These are phyloP conservation scores for Aphidius ervi DNA, from an alignment of 1,140 invertebrate genomes.

Conservation along the genomic window DNA sequence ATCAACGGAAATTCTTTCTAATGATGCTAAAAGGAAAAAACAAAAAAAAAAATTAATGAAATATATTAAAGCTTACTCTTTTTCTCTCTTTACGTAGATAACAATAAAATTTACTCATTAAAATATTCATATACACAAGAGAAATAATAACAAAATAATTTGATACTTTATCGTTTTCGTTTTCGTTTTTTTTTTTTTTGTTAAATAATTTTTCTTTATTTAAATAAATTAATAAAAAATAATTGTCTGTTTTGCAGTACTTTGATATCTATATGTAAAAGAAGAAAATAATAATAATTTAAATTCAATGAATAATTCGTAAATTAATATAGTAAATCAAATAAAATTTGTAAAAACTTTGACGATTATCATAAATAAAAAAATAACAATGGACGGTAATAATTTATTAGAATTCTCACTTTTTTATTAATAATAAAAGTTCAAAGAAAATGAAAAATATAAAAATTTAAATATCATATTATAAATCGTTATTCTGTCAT, in stretches of 20 bases:
- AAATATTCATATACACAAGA: no score
- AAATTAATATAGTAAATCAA: background rate
- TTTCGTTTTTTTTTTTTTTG: background rate
- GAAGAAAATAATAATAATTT: background rate
- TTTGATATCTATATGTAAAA: background rate
- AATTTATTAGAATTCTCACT: background rate
- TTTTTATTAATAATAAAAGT: slow-evolving; percentile 1
- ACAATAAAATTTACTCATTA: no score
- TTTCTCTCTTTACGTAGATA: no score
- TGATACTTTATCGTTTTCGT: background rate
- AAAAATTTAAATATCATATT: no score
- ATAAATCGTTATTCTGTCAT: no score
- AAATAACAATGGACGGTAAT: background rate
- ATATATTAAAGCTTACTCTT: no score
- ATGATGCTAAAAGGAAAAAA: no score
- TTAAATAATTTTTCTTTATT: background rate
- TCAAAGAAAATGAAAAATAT: background rate
- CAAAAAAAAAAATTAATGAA: no score
- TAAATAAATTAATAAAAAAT: background rate
- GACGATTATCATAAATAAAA: slow-evolving; percentile 1
- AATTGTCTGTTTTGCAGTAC: no score
- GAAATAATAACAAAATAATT: background rate
- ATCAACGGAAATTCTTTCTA: no score
- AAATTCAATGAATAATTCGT: background rate
- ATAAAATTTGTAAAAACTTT: background rate